These are phyloP conservation scores for Uloborus plumipes DNA, from an alignment of 2,888 invertebrate genomes.

Conservation along the genomic window DNA sequence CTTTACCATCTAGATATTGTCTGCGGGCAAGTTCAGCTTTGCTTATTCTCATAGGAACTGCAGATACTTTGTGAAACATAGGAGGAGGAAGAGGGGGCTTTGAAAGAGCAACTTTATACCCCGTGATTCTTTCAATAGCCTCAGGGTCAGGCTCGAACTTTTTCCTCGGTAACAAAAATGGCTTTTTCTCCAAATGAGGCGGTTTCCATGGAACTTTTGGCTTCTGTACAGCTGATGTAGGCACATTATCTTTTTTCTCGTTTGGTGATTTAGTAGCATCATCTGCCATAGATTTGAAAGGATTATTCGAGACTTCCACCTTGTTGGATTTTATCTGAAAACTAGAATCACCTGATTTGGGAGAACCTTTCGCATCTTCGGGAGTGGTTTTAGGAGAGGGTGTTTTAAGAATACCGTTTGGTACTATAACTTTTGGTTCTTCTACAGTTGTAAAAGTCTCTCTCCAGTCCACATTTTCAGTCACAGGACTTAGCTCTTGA, in stretches of 20 bases:
- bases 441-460: conserved; percentile 32
- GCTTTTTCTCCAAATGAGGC: conserved; percentile 21
- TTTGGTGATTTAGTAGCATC: too few relatives aligned
- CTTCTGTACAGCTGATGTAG: conserved; percentile 7
- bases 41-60: neutral
- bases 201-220: conserved; percentile 1
- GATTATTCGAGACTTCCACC: too few relatives aligned
- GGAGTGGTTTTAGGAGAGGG: conserved; percentile 34
- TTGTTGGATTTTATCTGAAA: too few relatives aligned
- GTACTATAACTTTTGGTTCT: conserved; percentile 14
- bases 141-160: conserved; percentile 61
- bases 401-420: conserved; percentile 50
- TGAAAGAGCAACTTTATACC: conserved; percentile 50
- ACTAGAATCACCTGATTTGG: too few relatives aligned
- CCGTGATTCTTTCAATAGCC: conserved; percentile 59
- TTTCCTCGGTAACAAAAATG: conserved; percentile 33
- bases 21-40: conserved; percentile 52
- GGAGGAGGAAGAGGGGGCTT: conserved; percentile 51
- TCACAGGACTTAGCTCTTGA: conserved; percentile 55
- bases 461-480: conserved; percentile 56
- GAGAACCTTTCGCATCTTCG: conserved; percentile 6
- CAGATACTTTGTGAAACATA: conserved; percentile 2
- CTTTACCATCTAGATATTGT: conserved; percentile 48
- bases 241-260: too few relatives aligned
- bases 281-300: too few relatives aligned